Evolutionary conservation across 1,140 invertebrate genomes (phyloP), one percentile per base, ranked within the genome.

Genomic region (Eurosta solidaginis): DNA sequence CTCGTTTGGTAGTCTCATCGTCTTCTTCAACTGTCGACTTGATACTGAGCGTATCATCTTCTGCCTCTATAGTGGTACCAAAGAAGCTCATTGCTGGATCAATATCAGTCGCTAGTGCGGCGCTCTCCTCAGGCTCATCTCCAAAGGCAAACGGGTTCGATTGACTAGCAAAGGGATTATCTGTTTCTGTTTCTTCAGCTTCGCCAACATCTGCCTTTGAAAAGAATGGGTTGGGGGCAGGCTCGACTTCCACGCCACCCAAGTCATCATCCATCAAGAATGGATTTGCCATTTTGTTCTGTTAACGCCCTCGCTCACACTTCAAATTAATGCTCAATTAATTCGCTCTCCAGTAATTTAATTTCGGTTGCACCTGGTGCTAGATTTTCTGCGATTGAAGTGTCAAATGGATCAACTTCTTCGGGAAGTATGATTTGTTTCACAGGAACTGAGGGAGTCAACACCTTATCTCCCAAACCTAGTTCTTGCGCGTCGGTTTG

Each of bases 331-430:
- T 81, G 85, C 81, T 90, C 89, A 47, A 91, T 90, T 42, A 95
- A 88, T 83, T 95, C 94, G 77, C 90, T 93, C 83, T 95, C 94
- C 5, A 96, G 82, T 33, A 94, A 83, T 81, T 94, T 94, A 4
- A 95, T 86, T 84, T 96, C 94, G 4, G 93, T 92, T 83, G 92
- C 93, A 1, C 94, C 94, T 2, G 93, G 94, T 78, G 92, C 88
- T 42, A 96, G 91, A 83, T 94, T 93, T 73, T 88, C 90, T 1
- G 93, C 93, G 80, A 93, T 93, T 2, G 93, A 95, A 1, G 94
- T 95, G 82, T 95, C 94, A 85, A 95, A 95, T 0, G 94, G 94
- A 89, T 95, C 94, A 22, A 90, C 88, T 68, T 91, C 89, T 80
- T 89, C 86, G 20, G 78, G 80, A 9, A 81, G 76, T 14, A 74